Percentiles rank a stretch among this genome's conserved stretches.
Evolutionary conservation across 2,113 vertebrate genomes (phyloP).

Genomic region (Paradoxurus hermaphroditus): DNA sequence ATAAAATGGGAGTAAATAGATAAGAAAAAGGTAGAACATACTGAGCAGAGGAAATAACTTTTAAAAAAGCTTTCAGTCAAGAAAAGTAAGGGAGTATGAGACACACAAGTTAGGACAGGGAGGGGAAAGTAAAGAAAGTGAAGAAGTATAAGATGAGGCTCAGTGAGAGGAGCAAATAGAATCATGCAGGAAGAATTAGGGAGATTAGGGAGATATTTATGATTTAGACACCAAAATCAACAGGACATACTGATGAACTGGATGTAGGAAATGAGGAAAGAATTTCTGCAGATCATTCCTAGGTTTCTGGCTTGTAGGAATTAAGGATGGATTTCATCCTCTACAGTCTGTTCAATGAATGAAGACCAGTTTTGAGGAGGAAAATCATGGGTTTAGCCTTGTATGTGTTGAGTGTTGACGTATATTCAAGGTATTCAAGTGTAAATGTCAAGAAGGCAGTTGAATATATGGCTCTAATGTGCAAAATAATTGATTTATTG

Average conservation of each 20-base stretch:
- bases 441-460: neutral
- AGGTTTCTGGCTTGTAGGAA: neutral
- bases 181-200: neutral
- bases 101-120: neutral
- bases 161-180: neutral
- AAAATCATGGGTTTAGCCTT: neutral
- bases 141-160: neutral
- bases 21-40: neutral
- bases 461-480: neutral
- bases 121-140: neutral
- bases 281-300: neutral
- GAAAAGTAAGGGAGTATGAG: neutral
- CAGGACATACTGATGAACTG: neutral
- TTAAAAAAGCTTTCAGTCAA: neutral
- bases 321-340: neutral
- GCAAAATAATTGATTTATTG: neutral
- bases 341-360: neutral
- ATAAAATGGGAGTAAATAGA: neutral
- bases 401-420: neutral
- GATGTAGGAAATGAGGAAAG: neutral
- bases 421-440: neutral
- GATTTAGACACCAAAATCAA: neutral
- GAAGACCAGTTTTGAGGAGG: neutral
- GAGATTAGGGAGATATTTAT: neutral
- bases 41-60: neutral